A percentile compares a stretch with the other conserved stretches of the same genome.
Conservation (phyloP, 2,113 vertebrate species). For the Egretta garzetta region DNA sequence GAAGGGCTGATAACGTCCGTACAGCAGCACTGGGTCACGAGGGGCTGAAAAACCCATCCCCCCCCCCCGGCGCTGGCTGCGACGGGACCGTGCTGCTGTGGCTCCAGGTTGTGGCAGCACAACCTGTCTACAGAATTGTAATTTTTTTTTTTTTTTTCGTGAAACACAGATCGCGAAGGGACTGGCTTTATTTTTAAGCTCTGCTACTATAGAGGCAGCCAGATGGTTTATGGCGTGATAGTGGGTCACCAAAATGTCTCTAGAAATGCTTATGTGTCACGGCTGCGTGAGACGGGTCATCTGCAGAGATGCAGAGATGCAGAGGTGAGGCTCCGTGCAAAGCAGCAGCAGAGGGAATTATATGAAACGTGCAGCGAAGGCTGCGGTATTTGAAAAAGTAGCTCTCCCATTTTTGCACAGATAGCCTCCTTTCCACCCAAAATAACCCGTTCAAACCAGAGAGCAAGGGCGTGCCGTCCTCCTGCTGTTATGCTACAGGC, state of each 20-base stretch:
- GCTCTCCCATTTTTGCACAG: not conserved
- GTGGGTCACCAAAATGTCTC: not conserved
- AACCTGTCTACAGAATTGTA: not conserved
- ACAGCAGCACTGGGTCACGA: not conserved
- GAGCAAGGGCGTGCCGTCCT: not conserved
- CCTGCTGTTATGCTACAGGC: not conserved
- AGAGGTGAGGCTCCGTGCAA: not conserved
- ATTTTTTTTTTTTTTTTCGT: not conserved
- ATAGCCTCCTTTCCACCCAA: not conserved
- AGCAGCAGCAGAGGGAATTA: not conserved
- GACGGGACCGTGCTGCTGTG: not conserved
- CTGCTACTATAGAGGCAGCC: not conserved
- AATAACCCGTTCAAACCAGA: not conserved
- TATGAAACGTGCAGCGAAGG: not conserved
- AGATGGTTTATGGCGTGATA: conserved; percentile 15
- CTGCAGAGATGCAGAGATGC: not conserved
- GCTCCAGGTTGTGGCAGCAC: not conserved
- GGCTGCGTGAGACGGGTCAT: not conserved
- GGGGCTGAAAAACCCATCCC: conserved; percentile 6
- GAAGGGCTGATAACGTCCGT: not conserved
- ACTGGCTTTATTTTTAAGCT: not conserved
- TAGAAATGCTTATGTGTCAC: not conserved
- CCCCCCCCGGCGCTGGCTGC: not conserved
- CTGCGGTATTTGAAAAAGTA: not conserved
- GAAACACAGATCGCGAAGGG: not conserved